phyloP scores from a whole-genome alignment of 2,888 invertebrate species.

The Emmelina monodactyla region DNA sequence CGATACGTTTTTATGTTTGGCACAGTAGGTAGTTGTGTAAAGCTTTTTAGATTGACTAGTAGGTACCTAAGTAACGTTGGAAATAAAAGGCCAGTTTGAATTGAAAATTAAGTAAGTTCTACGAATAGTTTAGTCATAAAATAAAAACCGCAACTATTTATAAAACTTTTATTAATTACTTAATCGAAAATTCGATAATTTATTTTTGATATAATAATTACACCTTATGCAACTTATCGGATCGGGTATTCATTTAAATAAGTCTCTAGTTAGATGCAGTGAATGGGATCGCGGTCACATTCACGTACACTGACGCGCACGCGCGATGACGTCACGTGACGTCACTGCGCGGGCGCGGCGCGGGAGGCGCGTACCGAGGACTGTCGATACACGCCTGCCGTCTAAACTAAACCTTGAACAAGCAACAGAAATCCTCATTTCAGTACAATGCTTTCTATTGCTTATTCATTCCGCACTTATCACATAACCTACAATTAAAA shows the following conservation, averaged over 20 bases:
- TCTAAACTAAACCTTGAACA: conserved; percentile 17
- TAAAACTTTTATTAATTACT: conserved; percentile 44
- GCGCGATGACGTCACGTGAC: conserved; percentile 14
- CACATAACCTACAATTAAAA: neutral
- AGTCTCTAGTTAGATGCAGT: conserved; percentile 50
- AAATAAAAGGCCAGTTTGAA: conserved; percentile 5
- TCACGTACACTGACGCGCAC: conserved; percentile 19
- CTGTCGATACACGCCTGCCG: conserved; percentile 59
- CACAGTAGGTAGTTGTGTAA: too few species aligned
- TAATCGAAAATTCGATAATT: conserved; percentile 64
- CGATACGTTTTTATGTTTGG: too few species aligned
- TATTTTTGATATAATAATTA: conserved; percentile 56
- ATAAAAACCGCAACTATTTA: conserved; percentile 27
- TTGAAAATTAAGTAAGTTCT: too few species aligned
- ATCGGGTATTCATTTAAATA: conserved; percentile 57
- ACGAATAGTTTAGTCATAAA: too few species aligned
- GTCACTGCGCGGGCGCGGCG: conserved; percentile 23
- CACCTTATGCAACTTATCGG: conserved; percentile 51
- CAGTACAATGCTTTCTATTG: conserved; percentile 36
- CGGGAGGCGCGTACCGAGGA: conserved; percentile 60
- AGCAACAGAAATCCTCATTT: conserved; percentile 14
- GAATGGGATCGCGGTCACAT: conserved; percentile 32
- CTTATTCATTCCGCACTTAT: conserved; percentile 29
- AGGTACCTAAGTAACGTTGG: too few species aligned
- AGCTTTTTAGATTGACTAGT: too few species aligned